Base-by-base conservation (phyloP, 1,140 invertebrate species). In the Neodiprion pinetum region DNA sequence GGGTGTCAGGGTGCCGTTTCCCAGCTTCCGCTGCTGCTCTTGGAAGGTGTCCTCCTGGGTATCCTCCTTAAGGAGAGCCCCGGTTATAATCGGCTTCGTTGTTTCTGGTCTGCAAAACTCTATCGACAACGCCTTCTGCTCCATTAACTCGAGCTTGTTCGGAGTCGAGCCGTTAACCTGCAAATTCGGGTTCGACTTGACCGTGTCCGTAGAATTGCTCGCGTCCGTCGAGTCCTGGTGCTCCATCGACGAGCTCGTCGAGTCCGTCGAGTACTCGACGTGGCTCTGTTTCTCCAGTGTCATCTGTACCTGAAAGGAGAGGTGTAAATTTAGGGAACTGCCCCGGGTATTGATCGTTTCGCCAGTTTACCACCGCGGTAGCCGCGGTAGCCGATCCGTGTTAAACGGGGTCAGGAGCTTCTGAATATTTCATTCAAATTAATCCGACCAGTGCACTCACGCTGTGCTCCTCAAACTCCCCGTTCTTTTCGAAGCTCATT, bases 31-130 rank as follows among this genome's bases (percentile, higher is more conserved):
- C 17, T 89, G 87, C 74, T 89, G 87, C 69, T 89, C 87, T 73
- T 86, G 84, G 48, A 87, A 86, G n/a, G 82, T 82, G 50, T 88
- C 87, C 72, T 89, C 87, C 67, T 86, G 84, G 0, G 88, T 89
- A 75, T 92, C 91, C 78, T 91, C 92, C 78, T 93, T 92, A 72
- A 92, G 89, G 65, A 93, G 89, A 0, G 90, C 92, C 1, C 92
- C 91, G 28, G 92, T 93, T 23, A 94, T 92, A 10, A 93, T 90
- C 1, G 92, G 92, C 74, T 92, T 93, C n/a, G 87, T 87, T 23
- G 86, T 87, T 76, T 89, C 89, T 50, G 80, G 86, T 1, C 88
- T 87, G 5, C 85, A 80, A 28, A 80, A 73, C n/a, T 85, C 81
- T 53, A 80, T 83, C 53, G 76, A 81, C 71, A 85, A 65, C n/a